Base-by-base conservation (phyloP, 2,113 vertebrate species). In the Hyperoodon ampullatus region DNA sequence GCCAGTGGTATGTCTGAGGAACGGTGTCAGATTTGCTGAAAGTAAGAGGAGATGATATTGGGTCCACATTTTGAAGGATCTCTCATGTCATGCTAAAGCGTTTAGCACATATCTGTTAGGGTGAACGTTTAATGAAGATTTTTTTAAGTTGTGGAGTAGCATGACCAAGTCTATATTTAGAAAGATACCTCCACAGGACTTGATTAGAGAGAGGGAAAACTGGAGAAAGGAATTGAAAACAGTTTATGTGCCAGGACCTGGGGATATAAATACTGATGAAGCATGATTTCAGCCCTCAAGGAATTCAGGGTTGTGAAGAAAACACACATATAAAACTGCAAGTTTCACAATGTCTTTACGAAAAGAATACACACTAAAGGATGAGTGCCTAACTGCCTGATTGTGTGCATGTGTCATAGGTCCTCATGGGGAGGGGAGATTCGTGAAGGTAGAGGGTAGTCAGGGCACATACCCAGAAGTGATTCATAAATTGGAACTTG, bases 231-330 rank as follows among this genome's bases (percentile, higher is more conserved):
- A 89, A 93, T 26, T 72, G 63, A 75, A 96, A 93, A 61, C 8
- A 12, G 21, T n/a, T 61, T 58, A 66, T 55, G 10, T 96, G 5
- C 42, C 26, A 80, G 30, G 15, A 81, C 1, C 2, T 26, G 1
- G n/a, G 19, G 1, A 39, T 95, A 68, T n/a, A 71, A 71, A 92
- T 70, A 35, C 74, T 96, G 90, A 78, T 42, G 42, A 75, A 44
- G 10, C 2, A 78, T 21, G 10, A 81, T 72, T 18, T 95, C 39
- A 93, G 16, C 3, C 21, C 60, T 88, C 4, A 70, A 88, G 18
- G 15, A 61, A 75, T 65, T 83, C 60, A 72, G 39, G 1, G 33
- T 84, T 95, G 21, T 83, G 14, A 78, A 21, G 33, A 65, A 82
- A 80, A 47, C 1, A 92, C 0, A 77, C 3, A 60, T 72, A 28